Evolutionary conservation across 2,797 vertebrate species (phyloP).

Genomic region (Odontamblyopus lacepedii): DNA sequence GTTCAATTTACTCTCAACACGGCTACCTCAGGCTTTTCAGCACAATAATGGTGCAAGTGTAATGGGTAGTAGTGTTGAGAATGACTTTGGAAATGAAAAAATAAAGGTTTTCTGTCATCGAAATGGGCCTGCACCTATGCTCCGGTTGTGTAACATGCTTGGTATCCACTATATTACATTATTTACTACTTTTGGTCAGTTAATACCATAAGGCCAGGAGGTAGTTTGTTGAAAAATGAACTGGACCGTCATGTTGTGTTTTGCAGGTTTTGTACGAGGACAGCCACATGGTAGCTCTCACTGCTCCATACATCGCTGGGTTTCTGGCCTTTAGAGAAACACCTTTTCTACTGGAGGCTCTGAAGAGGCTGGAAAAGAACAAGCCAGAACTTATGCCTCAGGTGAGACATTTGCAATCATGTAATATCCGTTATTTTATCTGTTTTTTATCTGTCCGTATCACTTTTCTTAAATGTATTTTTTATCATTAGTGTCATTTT

Average conservation of each 20-base stretch:
- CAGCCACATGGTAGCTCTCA: conserved; percentile 83
- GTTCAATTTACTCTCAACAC: conserved; percentile 35
- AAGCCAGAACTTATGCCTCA: conserved; percentile 83
- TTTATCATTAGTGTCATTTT: too few species aligned
- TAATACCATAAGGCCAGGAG: not conserved
- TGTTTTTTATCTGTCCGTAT: not conserved
- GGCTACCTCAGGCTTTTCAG: conserved; percentile 22
- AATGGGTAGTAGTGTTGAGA: not conserved
- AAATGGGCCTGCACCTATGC: not conserved
- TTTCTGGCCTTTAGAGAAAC: conserved; percentile 93
- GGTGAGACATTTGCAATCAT: conserved; percentile 61
- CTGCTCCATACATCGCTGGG: conserved; percentile 85
- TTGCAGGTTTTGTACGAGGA: conserved; percentile 87
- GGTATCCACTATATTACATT: not conserved
- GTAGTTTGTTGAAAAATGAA: conserved; percentile 1
- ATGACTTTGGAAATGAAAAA: conserved; percentile 1
- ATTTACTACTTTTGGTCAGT: not conserved
- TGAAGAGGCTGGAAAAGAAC: conserved; percentile 74
- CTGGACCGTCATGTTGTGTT: not conserved
- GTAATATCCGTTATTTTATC: not conserved
- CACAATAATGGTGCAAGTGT: conserved; percentile 4
- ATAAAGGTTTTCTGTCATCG: conserved; percentile 14
- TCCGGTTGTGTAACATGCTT: not conserved
- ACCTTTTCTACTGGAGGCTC: conserved; percentile 83
- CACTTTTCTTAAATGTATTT: too few species aligned